Evolutionary conservation across 2,888 invertebrate species (phyloP), one percentile per base, ranked within the genome.

Genomic region (Ferdinandea cuprea): DNA sequence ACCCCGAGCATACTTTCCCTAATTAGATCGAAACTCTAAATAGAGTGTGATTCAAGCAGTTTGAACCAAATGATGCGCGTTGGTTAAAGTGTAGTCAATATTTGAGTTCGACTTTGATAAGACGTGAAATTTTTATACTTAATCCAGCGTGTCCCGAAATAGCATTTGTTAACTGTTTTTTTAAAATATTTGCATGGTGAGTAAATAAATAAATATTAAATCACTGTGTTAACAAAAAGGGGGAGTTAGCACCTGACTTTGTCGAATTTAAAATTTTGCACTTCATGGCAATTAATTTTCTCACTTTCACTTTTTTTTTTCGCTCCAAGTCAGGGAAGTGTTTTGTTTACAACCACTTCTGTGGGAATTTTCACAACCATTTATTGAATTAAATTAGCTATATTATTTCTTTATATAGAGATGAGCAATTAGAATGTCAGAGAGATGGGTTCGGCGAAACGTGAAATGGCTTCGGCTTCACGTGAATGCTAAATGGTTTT

Each of bases 61-160:
- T 21, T 42, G 19, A 30, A 21, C 15, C 15, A 56, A 46, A 68
- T 15, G 35, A 15, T 21, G 35, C 5, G n/a, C 46, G 35, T n/a
- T 21, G 11, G 37, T 9, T n/a, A n/a, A n/a, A n/a, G n/a, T 6
- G 32, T 48, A 48, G 69, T 58, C 48, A 59, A 59, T 71, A 50
- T 71, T 71, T 59, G 32, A 13, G 11, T 19, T 42, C 15, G 32
- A 19, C 11, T 52, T 59, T 71, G 50, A 59, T 59, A 71, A 42
- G 50, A 40, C 42, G 42, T 58, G 42, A 13, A 54, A 13, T n/a
- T 40, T 50, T n/a, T n/a, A n/a, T 35, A 44, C 11, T 5, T 19
- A 32, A 21, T 42, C 42, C 58, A 17, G 25, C 3, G 15, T 40
- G 15, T 5, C 40, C 2, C 37, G 35, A 13, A 40, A 40, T 40